Percentiles rank a stretch among this genome's conserved stretches.
Evolutionary conservation across 2,113 vertebrate species (phyloP).

Genomic region (Sphyrna mokarran): DNA sequence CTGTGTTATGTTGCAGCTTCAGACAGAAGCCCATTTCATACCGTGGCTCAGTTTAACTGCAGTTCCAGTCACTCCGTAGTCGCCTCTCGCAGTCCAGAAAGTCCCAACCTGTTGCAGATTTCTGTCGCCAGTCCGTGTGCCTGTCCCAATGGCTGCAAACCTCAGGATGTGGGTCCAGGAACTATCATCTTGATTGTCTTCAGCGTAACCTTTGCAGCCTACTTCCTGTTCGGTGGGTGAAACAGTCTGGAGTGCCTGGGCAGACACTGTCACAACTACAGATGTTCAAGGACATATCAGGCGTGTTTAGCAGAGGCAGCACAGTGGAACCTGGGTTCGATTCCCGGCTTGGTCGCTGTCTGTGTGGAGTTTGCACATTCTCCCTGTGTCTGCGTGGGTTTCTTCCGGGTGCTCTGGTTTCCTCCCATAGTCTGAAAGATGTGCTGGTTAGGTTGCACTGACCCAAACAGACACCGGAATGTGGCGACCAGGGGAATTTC

Average conservation of each 20-base stretch:
- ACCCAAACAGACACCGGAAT: no score
- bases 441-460: no score
- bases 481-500: no score
- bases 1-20: slow-evolving; percentile 9
- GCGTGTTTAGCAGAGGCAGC: not conserved
- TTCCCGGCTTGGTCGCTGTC: no score
- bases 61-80: slow-evolving; percentile 45
- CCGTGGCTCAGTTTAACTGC: slow-evolving; percentile 59
- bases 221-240: slow-evolving; percentile 56
- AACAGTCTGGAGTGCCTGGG: not conserved
- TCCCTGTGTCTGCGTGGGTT: no score
- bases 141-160: slow-evolving; percentile 54
- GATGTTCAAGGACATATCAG: not conserved
- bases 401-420: no score
- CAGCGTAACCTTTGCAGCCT: slow-evolving; percentile 50
- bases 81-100: slow-evolving; percentile 40
- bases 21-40: slow-evolving; percentile 39
- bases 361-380: no score
- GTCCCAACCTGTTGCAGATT: slow-evolving; percentile 49
- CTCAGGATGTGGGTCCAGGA: slow-evolving; percentile 53
- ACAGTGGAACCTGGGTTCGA: no score
- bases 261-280: no score
- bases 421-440: no score
- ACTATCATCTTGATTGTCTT: slow-evolving; percentile 61
- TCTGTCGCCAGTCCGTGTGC: slow-evolving; percentile 60